Evolutionary conservation across 2,113 vertebrate genomes (phyloP).

Genomic region (Etia nguti): DNA sequence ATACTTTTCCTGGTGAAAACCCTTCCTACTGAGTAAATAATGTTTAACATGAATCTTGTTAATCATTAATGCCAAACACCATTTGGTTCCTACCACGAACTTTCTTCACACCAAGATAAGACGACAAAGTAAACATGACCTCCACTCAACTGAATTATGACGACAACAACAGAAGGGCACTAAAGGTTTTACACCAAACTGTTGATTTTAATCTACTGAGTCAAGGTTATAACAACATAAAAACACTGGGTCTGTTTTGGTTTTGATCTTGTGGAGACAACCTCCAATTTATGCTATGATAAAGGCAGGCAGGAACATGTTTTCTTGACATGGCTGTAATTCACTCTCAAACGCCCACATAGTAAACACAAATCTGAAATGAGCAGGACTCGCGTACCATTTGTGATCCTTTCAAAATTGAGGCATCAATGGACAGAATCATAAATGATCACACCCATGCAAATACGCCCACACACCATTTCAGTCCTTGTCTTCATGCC

Average conservation of each 20-base stretch:
- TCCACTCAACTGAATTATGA: neutral
- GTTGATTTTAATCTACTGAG: neutral
- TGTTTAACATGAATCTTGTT: neutral
- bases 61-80: neutral
- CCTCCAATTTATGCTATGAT: neutral
- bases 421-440: neutral
- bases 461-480: constrained; percentile 3
- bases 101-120: constrained; percentile 3
- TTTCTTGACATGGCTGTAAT: neutral
- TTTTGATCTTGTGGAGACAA: neutral
- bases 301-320: neutral
- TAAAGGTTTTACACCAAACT: neutral
- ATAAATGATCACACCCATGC: neutral
- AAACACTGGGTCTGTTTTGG: neutral
- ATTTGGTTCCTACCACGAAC: neutral
- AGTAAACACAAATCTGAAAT: neutral
- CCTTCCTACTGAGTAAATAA: neutral
- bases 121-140: neutral
- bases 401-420: neutral
- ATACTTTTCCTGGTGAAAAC: neutral
- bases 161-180: neutral
- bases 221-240: neutral
- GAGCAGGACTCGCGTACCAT: neutral
- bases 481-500: neutral
- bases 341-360: constrained; percentile 3